phyloP scores from a whole-genome alignment of 1,140 invertebrate genomes.

The Drosophila orena region DNA sequence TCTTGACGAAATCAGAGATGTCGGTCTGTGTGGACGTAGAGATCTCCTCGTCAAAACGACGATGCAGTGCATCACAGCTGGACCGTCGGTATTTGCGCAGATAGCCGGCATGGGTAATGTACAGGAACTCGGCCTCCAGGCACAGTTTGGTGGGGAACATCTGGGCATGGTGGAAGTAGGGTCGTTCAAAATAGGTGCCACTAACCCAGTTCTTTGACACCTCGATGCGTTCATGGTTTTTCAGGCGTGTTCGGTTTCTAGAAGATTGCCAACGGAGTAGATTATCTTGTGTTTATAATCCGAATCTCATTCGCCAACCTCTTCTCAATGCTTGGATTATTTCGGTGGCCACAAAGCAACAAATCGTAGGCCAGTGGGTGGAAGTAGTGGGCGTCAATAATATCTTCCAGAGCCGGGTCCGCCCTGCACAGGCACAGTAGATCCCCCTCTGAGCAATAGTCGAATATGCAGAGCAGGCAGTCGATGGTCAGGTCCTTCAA shows the following conservation, averaged over 20 bases:
- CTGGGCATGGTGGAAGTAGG: conserved; percentile 71
- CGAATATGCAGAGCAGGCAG: conserved; percentile 68
- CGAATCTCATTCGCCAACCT: conserved; percentile 34
- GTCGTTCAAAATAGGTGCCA: conserved; percentile 63
- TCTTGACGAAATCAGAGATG: conserved; percentile 72
- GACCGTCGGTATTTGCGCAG: conserved; percentile 67
- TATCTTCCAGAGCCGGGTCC: conserved; percentile 24
- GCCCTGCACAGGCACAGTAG: conserved; percentile 57
- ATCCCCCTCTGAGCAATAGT: conserved; percentile 61
- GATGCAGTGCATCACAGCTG: conserved; percentile 48
- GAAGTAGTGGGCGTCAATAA: conserved; percentile 67
- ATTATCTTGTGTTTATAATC: no score
- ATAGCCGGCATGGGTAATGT: conserved; percentile 65
- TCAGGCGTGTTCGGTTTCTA: conserved; percentile 54
- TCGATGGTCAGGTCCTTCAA: conserved; percentile 69
- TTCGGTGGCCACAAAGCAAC: conserved; percentile 72
- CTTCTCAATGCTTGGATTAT: conserved; percentile 39
- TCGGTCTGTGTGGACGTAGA: conserved; percentile 50
- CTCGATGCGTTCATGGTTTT: conserved; percentile 59
- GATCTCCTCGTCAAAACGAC: conserved; percentile 62
- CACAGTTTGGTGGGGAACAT: conserved; percentile 77
- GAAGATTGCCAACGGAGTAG: neutral
- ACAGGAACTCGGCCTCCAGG: conserved; percentile 61
- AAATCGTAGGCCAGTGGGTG: conserved; percentile 55
- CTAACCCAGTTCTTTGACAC: conserved; percentile 71